Evolutionary conservation across 2,113 vertebrate species (phyloP), one percentile per base, ranked within the genome.

Genomic region (Ammodramus savannarum): DNA sequence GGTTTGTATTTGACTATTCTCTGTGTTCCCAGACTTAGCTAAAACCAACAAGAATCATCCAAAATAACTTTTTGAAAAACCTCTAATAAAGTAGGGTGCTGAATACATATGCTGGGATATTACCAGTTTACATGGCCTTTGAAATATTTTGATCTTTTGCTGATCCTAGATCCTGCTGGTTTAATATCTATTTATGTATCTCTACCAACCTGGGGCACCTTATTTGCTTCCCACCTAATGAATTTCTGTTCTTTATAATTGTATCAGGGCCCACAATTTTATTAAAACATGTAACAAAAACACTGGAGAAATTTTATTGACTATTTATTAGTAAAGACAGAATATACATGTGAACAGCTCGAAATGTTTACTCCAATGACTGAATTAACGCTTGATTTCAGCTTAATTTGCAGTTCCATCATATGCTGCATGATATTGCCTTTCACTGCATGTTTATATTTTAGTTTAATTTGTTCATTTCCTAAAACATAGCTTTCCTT

Each of bases 381-480:
- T 76, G 94, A 91, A 96, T 84, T 76, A 93, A 94, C 92, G 36
- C 61, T 87, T 73, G 66, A 65, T 95, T 95, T 97, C 73, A 96
- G 90, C 80, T 89, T 88, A 88, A 95, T 81, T 89, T 94, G 51
- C 61, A 95, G 79, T 92, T 96, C 79, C 10, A 96, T 52, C 66
- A 68, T 18, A 41, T 2, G 1, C 39, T 76, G 54, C 38, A 83
- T 85, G 73, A 54, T 65, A 93, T 46, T 94, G 68, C 46, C 22
- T 77, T 97, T 77, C 85, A 77, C 67, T 90, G 57, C 52, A 68
- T 74, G 83, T 93, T 97, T 80, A 63, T n/a, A 31, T 83, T 52
- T 93, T 52, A 79, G n/a, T 90, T 97, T 93, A 96, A 95, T 95
- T 91, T 96, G 88, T 90, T 39, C 34, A 55, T 79, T 91, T 94